These are phyloP conservation scores for Ranitomeya imitator DNA, from an alignment of 2,113 vertebrate genomes.

Conservation along the genomic window DNA sequence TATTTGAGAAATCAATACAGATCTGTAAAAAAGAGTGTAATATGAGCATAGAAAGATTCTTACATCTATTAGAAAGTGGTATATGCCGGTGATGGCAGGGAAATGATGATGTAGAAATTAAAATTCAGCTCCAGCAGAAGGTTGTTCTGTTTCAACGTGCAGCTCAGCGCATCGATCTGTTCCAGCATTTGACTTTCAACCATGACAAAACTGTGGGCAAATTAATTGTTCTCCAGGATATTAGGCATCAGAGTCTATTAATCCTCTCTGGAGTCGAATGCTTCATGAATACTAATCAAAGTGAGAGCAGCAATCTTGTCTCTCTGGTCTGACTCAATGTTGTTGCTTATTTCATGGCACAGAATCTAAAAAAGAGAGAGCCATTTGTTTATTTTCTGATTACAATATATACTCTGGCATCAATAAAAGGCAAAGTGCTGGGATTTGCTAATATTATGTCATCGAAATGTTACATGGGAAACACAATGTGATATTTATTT, in stretches of 20 bases:
- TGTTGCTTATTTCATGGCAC: constrained; percentile 55
- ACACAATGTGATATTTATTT: constrained; percentile 24
- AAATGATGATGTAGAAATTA: constrained; percentile 91
- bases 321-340: constrained; percentile 63
- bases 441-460: constrained; percentile 23
- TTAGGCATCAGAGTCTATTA: constrained; percentile 99
- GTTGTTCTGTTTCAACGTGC: constrained; percentile 87
- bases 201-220: constrained; percentile 99
- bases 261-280: constrained; percentile 96
- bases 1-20: constrained; percentile 64
- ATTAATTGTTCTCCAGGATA: constrained; percentile 99
- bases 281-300: constrained; percentile 93
- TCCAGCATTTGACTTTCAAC: constrained; percentile 99
- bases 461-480: not conserved
- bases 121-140: constrained; percentile 92
- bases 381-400: constrained; percentile 64
- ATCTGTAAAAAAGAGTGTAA: constrained; percentile 65
- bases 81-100: constrained; percentile 81
- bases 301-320: constrained; percentile 78
- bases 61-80: constrained; percentile 73
- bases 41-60: constrained; percentile 70
- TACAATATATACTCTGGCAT: constrained; percentile 56
- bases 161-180: constrained; percentile 96
- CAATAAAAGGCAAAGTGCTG: constrained; percentile 62
- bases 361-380: constrained; percentile 53